These are phyloP conservation scores for Chrysotoxum bicinctum DNA, from an alignment of 2,888 invertebrate genomes.

Conservation along the genomic window DNA sequence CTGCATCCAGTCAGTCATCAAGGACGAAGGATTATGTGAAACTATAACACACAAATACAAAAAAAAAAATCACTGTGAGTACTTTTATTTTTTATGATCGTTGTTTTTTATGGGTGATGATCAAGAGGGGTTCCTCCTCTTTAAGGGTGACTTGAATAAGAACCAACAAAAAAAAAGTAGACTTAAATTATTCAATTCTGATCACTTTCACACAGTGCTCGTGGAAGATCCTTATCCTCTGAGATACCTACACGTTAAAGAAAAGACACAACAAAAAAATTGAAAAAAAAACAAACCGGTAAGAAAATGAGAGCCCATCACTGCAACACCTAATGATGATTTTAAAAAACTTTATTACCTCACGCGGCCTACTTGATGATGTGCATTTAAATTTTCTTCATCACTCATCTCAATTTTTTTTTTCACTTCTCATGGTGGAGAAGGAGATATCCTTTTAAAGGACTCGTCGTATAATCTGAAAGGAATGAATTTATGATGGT, in stretches of 20 bases:
- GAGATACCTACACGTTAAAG: background rate
- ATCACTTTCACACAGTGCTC: conserved; percentile 63
- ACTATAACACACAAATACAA: background rate
- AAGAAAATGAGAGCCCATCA: conserved; percentile 28
- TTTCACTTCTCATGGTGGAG: background rate
- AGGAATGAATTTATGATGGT: conserved; percentile 60
- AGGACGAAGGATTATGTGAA: conserved; percentile 65
- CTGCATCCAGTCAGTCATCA: conserved; percentile 44
- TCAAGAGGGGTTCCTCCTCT: conserved; percentile 53
- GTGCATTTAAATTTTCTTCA: conserved; percentile 66
- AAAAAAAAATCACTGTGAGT: conserved; percentile 48
- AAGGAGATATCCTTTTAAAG: conserved; percentile 42
- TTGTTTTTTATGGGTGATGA: conserved; percentile 54
- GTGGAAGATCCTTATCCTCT: conserved; percentile 55
- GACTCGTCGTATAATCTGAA: conserved; percentile 32
- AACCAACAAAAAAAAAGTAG: background rate
- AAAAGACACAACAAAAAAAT: background rate
- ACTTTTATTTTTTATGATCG: conserved; percentile 26
- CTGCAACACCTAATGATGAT: conserved; percentile 69
- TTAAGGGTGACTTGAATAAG: conserved; percentile 21
- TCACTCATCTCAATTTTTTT: conserved; percentile 16
- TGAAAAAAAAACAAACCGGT: background rate
- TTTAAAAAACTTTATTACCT: conserved; percentile 71
- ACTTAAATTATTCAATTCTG: conserved; percentile 39
- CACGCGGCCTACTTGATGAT: conserved; percentile 71